Percentiles rank a stretch among this genome's conserved stretches.
phyloP scores from a whole-genome alignment of 2,797 vertebrate genomes.

The Cetoscarus ocellatus region DNA sequence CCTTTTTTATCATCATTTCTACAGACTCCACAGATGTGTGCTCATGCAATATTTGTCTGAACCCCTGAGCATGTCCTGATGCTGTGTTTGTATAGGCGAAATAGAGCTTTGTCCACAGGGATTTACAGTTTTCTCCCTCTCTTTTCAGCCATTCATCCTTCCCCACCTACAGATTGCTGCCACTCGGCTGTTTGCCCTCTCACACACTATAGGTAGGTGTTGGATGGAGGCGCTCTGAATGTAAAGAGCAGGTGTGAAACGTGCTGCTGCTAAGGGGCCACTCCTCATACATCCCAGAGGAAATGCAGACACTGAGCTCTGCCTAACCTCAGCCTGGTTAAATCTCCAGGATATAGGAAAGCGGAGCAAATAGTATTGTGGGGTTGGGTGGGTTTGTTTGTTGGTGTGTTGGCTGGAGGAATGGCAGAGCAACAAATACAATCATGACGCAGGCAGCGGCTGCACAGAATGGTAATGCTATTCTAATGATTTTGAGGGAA shows the following conservation, averaged over 20 bases:
- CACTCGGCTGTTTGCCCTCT: constrained; percentile 22
- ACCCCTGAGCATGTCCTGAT: constrained; percentile 7
- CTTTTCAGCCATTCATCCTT: constrained; percentile 30
- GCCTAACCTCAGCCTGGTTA: constrained; percentile 48
- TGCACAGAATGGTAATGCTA: constrained; percentile 79
- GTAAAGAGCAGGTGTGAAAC: constrained; percentile 55
- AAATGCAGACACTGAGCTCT: constrained; percentile 49
- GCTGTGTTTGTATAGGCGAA: constrained; percentile 21
- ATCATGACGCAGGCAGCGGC: constrained; percentile 71
- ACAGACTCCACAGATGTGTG: constrained; percentile 5
- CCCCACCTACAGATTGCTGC: constrained; percentile 41
- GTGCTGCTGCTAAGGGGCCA: constrained; percentile 47
- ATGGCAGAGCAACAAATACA: constrained; percentile 66
- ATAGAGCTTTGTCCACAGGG: constrained; percentile 17
- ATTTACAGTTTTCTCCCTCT: constrained; percentile 6
- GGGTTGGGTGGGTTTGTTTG: not conserved
- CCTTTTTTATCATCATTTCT: not conserved
- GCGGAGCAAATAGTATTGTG: not conserved
- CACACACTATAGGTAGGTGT: not conserved
- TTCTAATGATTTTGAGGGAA: constrained; percentile 81
- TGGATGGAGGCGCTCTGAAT: constrained; percentile 51
- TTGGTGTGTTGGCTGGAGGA: constrained; percentile 26
- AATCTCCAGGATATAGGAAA: constrained; percentile 25
- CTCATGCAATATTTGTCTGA: constrained; percentile 25
- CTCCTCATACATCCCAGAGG: constrained; percentile 57